These are phyloP conservation scores for Daboia siamensis DNA, from an alignment of 2,113 vertebrate genomes.

Conservation along the genomic window DNA sequence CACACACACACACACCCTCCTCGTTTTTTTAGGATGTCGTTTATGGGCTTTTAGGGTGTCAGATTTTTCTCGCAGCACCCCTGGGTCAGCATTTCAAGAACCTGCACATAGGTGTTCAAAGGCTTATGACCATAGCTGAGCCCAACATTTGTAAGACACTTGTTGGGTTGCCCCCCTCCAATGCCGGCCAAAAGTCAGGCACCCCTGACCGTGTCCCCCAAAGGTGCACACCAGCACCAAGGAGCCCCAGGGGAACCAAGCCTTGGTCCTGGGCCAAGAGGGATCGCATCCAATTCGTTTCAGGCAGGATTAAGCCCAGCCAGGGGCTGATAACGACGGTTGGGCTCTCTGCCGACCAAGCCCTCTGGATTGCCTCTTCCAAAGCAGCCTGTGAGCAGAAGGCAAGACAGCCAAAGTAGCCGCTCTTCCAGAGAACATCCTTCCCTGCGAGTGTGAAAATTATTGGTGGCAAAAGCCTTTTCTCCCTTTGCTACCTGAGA, in stretches of 20 bases:
- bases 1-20: too few species aligned
- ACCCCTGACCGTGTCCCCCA: neutral
- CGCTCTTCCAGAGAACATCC: neutral
- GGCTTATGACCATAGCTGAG: too few species aligned
- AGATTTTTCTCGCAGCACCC: too few species aligned
- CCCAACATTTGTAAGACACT: neutral
- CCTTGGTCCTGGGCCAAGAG: fast-evolving
- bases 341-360: neutral
- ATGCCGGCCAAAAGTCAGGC: neutral
- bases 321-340: fast-evolving
- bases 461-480: neutral
- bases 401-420: neutral
- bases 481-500: neutral
- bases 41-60: too few species aligned
- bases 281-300: too few species aligned
- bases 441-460: neutral
- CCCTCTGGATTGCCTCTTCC: neutral
- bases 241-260: neutral
- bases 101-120: too few species aligned
- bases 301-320: neutral
- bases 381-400: neutral
- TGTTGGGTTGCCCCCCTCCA: too few species aligned
- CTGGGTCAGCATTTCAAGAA: too few species aligned
- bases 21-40: too few species aligned
- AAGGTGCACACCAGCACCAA: neutral